A percentile compares a stretch with the other conserved stretches of the same genome.
phyloP scores from a whole-genome alignment of 2,888 invertebrate species.

The Acleris cristana region DNA sequence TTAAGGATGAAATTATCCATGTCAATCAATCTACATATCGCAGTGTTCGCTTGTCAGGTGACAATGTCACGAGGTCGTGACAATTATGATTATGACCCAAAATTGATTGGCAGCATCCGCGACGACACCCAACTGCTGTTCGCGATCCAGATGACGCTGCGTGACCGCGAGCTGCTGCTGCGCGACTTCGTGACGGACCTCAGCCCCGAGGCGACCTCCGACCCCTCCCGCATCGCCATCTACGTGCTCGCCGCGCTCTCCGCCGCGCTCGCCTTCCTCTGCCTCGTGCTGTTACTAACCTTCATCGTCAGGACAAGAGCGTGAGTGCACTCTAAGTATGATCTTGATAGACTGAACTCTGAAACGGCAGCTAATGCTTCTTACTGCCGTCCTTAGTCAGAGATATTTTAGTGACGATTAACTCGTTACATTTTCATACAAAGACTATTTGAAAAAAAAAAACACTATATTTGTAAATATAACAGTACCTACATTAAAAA shows the following conservation, averaged over 20 bases:
- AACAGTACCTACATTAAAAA: too few relatives aligned
- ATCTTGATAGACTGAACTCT: too few relatives aligned
- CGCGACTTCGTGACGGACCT: constrained; percentile 73
- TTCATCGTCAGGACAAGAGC: constrained; percentile 83
- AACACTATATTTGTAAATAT: too few relatives aligned
- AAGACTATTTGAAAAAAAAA: too few relatives aligned
- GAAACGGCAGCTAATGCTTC: too few relatives aligned
- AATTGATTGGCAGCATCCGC: constrained; percentile 60
- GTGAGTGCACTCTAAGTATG: constrained; percentile 60
- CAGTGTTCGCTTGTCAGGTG: not conserved
- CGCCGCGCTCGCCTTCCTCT: constrained; percentile 75
- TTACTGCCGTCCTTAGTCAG: too few relatives aligned
- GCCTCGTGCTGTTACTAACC: constrained; percentile 72
- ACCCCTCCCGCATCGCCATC: constrained; percentile 67
- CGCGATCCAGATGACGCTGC: constrained; percentile 65
- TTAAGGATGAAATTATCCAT: too few relatives aligned
- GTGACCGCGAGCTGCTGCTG: constrained; percentile 62
- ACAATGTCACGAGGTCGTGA: too few relatives aligned
- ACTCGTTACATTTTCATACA: too few relatives aligned
- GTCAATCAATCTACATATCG: not conserved
- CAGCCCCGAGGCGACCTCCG: constrained; percentile 52
- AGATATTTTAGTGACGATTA: too few relatives aligned
- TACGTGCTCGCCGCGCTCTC: constrained; percentile 83
- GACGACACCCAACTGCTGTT: constrained; percentile 73
- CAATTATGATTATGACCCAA: not conserved